Evolutionary conservation across 1,140 invertebrate species (phyloP), one percentile per base, ranked within the genome.

Genomic region (Alviniconcha marisindica): DNA sequence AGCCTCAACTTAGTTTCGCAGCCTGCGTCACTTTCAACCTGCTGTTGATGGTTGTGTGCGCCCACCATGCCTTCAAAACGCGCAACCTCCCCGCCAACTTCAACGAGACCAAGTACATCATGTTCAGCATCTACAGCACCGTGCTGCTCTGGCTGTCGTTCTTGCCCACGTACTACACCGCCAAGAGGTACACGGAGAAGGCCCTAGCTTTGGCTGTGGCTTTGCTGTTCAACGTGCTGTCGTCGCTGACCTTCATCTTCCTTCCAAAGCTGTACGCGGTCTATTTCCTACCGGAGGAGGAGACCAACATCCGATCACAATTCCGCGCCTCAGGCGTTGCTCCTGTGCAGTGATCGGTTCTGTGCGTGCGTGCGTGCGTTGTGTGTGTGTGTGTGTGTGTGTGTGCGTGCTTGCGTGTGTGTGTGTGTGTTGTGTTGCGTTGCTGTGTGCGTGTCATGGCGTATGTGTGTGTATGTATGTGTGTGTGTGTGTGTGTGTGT

Each of bases 11-110:
- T 24, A 83, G 82, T 21, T 88, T 87, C 48, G 48, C 84, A 0
- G 60, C 77, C 38, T 77, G 78, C 51, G 28, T 98, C 92, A 96
- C 95, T 85, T 98, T 97, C 94, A 97, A 97, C 0, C 96, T 98
- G 85, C 93, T 97, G 40, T 94, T 98, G 31, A 97, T 98, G 86
- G 93, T 97, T 14, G 94, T 97, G 3, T 98, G 97, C 92, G 98
- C 97, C 0, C 95, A 97, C 12, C 98, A 98, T 91, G 97, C 97
- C 3, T 95, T 98, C 0, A 94, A 97, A 69, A 89, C 89, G 5
- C 82, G 90, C 56, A 85, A 84, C 66, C 84, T 90, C 21, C 90
- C 90, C 18, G 87, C 90, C 66, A 90, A 89, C 69, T 90, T 88
- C 83, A n/a, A n/a, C n/a, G n/a, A n/a, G n/a, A n/a, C n/a, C n/a